These are phyloP conservation scores for Tridacna gigas DNA, from an alignment of 2,888 invertebrate genomes.

Conservation along the genomic window DNA sequence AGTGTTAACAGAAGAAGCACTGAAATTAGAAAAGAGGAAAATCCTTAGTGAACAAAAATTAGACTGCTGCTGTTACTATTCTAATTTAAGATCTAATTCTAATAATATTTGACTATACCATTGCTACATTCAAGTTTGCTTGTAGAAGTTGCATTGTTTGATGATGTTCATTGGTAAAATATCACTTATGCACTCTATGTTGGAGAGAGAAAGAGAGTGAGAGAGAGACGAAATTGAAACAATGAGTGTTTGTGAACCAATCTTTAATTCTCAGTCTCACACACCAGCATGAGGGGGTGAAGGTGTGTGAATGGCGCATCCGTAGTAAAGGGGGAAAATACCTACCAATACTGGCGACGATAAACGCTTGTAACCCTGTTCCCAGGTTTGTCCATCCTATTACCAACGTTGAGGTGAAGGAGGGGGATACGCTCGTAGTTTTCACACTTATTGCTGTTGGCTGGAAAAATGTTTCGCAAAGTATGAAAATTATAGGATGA, in stretches of 20 bases:
- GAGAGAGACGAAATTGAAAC: too few species aligned
- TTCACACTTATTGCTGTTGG: constrained; percentile 8
- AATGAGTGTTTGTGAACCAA: too few species aligned
- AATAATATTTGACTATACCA: too few species aligned
- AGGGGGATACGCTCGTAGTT: background rate
- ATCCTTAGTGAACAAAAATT: constrained; percentile 8
- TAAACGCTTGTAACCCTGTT: constrained; percentile 2
- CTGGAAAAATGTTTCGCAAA: background rate
- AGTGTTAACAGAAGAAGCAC: constrained; percentile 14
- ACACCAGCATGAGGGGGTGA: too few species aligned
- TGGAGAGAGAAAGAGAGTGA: too few species aligned
- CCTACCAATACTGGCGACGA: constrained; percentile 4
- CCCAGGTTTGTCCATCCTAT: constrained; percentile 12
- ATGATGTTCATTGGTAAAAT: too few species aligned
- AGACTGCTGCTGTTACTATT: background rate
- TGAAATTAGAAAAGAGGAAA: constrained; percentile 8
- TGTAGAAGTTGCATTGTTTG: too few species aligned
- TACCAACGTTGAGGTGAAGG: constrained; percentile 7
- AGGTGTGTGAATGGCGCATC: too few species aligned
- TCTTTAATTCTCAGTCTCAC: too few species aligned
- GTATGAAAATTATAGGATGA: too few species aligned
- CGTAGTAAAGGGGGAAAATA: background rate
- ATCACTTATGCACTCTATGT: too few species aligned
- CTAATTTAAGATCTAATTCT: background rate
- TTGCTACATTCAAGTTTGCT: too few species aligned